These are phyloP conservation scores for Eubasilissa splendida DNA, from an alignment of 2,888 invertebrate genomes.

Conservation along the genomic window DNA sequence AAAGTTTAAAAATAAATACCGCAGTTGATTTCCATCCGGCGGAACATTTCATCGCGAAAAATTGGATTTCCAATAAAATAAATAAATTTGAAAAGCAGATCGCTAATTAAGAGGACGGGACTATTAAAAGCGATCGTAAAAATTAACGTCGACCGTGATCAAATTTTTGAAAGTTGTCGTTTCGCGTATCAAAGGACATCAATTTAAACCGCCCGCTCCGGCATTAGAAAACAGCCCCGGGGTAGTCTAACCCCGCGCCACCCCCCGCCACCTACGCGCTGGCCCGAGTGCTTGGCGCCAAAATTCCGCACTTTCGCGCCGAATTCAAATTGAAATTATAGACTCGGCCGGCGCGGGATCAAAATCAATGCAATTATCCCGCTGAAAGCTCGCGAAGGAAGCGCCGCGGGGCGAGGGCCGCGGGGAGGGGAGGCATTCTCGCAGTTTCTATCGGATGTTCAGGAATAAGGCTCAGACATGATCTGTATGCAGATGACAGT, in stretches of 20 bases:
- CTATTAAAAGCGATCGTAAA: neutral
- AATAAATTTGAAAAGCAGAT: no score
- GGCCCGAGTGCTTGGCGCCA: neutral
- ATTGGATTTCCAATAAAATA: no score
- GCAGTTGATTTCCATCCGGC: no score
- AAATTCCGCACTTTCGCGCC: neutral
- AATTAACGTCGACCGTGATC: neutral
- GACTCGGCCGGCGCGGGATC: conserved; percentile 6
- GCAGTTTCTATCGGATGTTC: conserved; percentile 24
- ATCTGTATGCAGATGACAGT: conserved; percentile 49
- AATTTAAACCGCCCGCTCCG: neutral
- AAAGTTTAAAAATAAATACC: no score
- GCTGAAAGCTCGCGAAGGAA: conserved; percentile 5
- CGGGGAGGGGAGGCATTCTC: conserved; percentile 1
- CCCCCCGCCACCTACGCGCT: neutral
- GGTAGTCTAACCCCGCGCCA: neutral
- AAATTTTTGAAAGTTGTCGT: neutral
- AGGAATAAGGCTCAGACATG: conserved; percentile 29
- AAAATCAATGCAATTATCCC: conserved; percentile 40
- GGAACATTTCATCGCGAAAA: no score
- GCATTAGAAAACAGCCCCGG: neutral
- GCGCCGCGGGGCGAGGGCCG: neutral
- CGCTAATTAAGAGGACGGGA: no score
- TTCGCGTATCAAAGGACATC: neutral
- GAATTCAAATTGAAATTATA: conserved; percentile 1